phyloP scores from a whole-genome alignment of 2,888 invertebrate species.

The Linnaemya vulpina region DNA sequence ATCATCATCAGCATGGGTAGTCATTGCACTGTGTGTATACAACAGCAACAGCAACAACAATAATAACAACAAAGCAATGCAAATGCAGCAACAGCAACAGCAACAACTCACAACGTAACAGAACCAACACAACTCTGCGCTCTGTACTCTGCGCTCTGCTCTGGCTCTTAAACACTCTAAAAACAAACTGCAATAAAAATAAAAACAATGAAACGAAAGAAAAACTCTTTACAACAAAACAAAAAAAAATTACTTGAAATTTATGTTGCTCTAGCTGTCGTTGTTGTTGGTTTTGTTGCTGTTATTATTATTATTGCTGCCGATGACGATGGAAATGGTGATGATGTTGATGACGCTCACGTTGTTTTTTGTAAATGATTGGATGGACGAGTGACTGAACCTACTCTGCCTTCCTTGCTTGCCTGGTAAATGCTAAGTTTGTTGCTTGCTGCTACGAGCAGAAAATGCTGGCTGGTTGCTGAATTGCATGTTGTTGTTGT shows the following conservation, averaged over 20 bases:
- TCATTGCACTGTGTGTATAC: conserved; percentile 73
- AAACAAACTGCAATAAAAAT: conserved; percentile 51
- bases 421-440: conserved; percentile 55
- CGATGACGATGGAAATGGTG: conserved; percentile 59
- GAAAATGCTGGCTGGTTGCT: conserved; percentile 44
- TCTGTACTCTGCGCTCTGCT: conserved; percentile 61
- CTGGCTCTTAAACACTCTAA: conserved; percentile 52
- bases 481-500: conserved; percentile 2
- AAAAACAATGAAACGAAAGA: conserved; percentile 56
- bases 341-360: conserved; percentile 61
- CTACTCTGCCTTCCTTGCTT: conserved; percentile 47
- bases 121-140: conserved; percentile 62
- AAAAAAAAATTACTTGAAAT: conserved; percentile 34
- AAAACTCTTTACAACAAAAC: conserved; percentile 56
- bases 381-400: conserved; percentile 49
- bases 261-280: conserved; percentile 10
- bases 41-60: conserved; percentile 58
- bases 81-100: conserved; percentile 53
- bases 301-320: not conserved
- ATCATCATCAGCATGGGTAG: conserved; percentile 72
- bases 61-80: conserved; percentile 50
- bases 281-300: not conserved
- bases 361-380: conserved; percentile 42
- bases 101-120: conserved; percentile 47
- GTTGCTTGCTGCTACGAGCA: conserved; percentile 52